Percentiles rank a stretch among this genome's conserved stretches.
phyloP scores from a whole-genome alignment of 2,113 vertebrate genomes.

The Paedocypris sp. region DNA sequence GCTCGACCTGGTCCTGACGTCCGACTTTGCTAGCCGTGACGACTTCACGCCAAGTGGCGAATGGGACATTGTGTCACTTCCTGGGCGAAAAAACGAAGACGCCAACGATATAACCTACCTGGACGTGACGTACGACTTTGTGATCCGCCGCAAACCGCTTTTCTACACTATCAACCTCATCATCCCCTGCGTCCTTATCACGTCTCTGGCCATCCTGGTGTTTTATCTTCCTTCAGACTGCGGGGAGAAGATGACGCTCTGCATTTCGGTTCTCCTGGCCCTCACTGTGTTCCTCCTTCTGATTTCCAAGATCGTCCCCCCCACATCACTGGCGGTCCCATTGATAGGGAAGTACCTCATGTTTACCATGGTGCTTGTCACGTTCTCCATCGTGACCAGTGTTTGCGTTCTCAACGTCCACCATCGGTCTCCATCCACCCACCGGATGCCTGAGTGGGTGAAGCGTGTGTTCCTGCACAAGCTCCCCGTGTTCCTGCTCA shows the following conservation, averaged over 20 bases:
- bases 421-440: conserved; percentile 67
- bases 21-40: conserved; percentile 64
- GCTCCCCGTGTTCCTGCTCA: conserved; percentile 61
- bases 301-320: conserved; percentile 71
- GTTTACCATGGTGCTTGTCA: conserved; percentile 72
- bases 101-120: conserved; percentile 61
- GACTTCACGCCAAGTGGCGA: conserved; percentile 71
- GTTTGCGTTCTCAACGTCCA: conserved; percentile 68
- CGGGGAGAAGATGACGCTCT: conserved; percentile 67
- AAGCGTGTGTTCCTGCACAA: conserved; percentile 57
- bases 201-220: conserved; percentile 65
- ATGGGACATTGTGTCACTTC: conserved; percentile 71
- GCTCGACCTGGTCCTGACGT: conserved; percentile 61
- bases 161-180: conserved; percentile 73
- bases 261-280: conserved; percentile 67
- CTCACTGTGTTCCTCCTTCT: conserved; percentile 70
- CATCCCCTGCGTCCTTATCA: conserved; percentile 68
- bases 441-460: conserved; percentile 68
- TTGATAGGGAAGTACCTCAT: conserved; percentile 72
- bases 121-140: conserved; percentile 68
- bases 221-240: conserved; percentile 72
- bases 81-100: conserved; percentile 65
- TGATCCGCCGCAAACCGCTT: conserved; percentile 66
- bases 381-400: conserved; percentile 62
- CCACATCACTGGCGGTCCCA: conserved; percentile 67